phyloP scores from a whole-genome alignment of 2,797 vertebrate species.

The Tolypeutes matacus region DNA sequence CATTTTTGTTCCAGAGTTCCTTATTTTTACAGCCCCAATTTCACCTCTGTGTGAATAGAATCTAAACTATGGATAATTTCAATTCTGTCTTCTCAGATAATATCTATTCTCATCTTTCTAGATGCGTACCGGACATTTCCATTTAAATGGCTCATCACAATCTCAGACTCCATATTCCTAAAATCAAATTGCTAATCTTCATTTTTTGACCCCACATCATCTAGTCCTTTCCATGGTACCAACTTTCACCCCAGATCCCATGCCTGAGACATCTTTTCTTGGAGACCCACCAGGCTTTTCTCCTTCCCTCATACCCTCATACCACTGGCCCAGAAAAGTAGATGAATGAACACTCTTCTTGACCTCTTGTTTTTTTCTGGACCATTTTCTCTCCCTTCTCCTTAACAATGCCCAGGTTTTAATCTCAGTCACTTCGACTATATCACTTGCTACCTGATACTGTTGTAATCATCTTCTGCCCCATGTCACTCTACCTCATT shows the following conservation, averaged over 20 bases:
- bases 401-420: neutral
- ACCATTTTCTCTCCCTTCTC: neutral
- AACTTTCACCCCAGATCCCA: neutral
- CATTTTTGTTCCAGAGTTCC: conserved; percentile 67
- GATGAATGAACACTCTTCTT: neutral
- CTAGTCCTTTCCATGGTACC: neutral
- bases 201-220: neutral
- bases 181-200: conserved; percentile 29
- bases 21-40: conserved; percentile 72
- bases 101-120: neutral
- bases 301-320: neutral
- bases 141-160: neutral
- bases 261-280: neutral
- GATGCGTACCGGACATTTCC: conserved; percentile 5
- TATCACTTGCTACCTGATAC: neutral
- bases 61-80: conserved; percentile 54
- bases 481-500: no score
- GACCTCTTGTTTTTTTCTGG: neutral
- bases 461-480: no score
- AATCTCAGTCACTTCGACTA: neutral
- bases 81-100: conserved; percentile 42
- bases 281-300: no score
- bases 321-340: neutral
- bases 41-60: conserved; percentile 59
- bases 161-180: neutral